Conservation (phyloP, 2,113 vertebrate genomes). For the Nymphicus hollandicus region DNA sequence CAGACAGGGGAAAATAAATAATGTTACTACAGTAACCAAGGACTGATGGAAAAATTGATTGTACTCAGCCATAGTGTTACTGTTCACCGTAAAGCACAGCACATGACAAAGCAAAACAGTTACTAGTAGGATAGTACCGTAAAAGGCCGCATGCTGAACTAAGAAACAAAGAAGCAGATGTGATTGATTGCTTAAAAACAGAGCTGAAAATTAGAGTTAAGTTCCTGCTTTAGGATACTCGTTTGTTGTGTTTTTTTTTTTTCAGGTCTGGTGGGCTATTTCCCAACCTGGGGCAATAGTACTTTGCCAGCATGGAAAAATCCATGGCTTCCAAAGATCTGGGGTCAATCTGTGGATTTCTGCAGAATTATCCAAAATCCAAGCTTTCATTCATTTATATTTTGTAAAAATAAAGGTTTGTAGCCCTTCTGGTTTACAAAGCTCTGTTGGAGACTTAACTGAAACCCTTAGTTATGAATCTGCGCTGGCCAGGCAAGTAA, state of each 20-base stretch:
- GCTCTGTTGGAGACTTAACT: slow-evolving; percentile 46
- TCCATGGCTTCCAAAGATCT: slow-evolving; percentile 40
- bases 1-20: slow-evolving; percentile 76
- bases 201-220: slow-evolving; percentile 70
- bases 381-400: neutral
- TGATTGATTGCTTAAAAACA: slow-evolving; percentile 72
- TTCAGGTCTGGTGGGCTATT: slow-evolving; percentile 55
- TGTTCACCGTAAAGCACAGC: slow-evolving; percentile 76
- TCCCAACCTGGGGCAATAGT: slow-evolving; percentile 58
- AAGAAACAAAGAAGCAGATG: slow-evolving; percentile 77
- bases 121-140: slow-evolving; percentile 73
- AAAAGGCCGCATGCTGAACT: slow-evolving; percentile 79
- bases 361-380: slow-evolving; percentile 50
- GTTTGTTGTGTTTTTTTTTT: neutral
- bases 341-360: slow-evolving; percentile 61
- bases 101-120: slow-evolving; percentile 74
- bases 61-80: slow-evolving; percentile 78
- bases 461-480: slow-evolving; percentile 46
- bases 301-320: slow-evolving; percentile 47
- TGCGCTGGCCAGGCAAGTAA: slow-evolving; percentile 62
- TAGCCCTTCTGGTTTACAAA: slow-evolving; percentile 73
- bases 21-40: slow-evolving; percentile 76
- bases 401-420: neutral
- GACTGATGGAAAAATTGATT: slow-evolving; percentile 75
- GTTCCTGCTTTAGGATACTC: slow-evolving; percentile 69